Percentiles rank a stretch among this genome's conserved stretches.
Conservation (phyloP, 1,140 invertebrate genomes). For the Drosophila santomea region DNA sequence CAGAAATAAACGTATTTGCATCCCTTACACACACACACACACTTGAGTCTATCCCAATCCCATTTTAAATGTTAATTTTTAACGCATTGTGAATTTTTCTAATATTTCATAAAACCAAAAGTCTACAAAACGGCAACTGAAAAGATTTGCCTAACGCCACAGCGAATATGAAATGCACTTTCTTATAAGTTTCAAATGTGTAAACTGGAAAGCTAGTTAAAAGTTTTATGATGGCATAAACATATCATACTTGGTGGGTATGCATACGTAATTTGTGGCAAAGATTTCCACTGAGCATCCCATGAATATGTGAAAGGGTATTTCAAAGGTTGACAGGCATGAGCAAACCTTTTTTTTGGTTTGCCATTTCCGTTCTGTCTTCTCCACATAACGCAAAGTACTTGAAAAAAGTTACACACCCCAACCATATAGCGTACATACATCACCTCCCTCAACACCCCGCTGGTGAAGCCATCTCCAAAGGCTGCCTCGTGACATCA, state of each 20-base stretch:
- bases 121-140: not conserved
- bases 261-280: too few relatives aligned
- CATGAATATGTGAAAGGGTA: slow-evolving; percentile 1
- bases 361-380: slow-evolving; percentile 21
- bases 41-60: slow-evolving; percentile 45
- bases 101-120: slow-evolving; percentile 68
- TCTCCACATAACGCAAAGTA: slow-evolving; percentile 31
- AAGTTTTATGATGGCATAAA: not conserved
- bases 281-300: not conserved
- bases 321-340: slow-evolving; percentile 9
- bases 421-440: slow-evolving; percentile 2
- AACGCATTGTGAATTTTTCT: slow-evolving; percentile 76
- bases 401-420: slow-evolving; percentile 60
- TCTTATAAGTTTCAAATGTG: not conserved
- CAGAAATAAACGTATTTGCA: slow-evolving; percentile 82
- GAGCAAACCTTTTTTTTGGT: slow-evolving; percentile 34
- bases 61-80: slow-evolving; percentile 82
- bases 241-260: not conserved
- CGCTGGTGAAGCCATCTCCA: slow-evolving; percentile 4
- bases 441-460: not conserved
- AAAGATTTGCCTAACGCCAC: not conserved
- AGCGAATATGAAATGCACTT: slow-evolving; percentile 24
- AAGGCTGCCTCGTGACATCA: slow-evolving; percentile 64
- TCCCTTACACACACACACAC: slow-evolving; percentile 39
- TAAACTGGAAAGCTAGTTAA: not conserved